Evolutionary conservation across 2,797 vertebrate genomes (phyloP).

Genomic region (Macropus fuliginosus): DNA sequence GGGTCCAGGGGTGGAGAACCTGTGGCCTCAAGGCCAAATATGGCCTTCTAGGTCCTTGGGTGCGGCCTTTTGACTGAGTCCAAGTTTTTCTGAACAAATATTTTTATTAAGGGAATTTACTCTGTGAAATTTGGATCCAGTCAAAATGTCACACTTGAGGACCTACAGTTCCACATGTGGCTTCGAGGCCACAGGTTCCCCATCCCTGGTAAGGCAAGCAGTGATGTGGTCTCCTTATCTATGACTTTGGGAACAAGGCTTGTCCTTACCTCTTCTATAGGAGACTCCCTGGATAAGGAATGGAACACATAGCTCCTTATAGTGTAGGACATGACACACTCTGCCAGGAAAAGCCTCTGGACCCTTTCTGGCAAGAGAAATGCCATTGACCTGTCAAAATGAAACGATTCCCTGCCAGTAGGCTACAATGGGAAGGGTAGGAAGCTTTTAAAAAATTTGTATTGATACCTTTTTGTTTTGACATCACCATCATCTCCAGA

Average conservation of each 20-base stretch:
- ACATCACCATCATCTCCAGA: neutral
- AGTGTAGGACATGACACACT: neutral
- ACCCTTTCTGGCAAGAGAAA: neutral
- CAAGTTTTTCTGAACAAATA: too few species aligned
- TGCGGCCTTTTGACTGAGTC: too few species aligned
- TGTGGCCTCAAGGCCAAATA: too few species aligned
- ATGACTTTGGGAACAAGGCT: neutral
- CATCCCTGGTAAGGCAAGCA: neutral
- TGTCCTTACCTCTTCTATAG: neutral
- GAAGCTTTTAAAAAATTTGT: neutral
- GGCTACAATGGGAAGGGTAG: neutral
- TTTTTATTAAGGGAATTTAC: too few species aligned
- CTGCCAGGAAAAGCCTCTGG: neutral
- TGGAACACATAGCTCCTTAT: neutral
- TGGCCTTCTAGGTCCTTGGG: too few species aligned
- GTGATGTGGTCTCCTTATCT: neutral
- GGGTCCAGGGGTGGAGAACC: too few species aligned
- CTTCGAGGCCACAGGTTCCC: too few species aligned
- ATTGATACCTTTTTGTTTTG: neutral
- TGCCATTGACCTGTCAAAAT: neutral
- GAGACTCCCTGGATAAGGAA: neutral
- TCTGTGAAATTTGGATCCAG: too few species aligned
- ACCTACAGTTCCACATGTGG: too few species aligned
- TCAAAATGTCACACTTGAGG: too few species aligned
- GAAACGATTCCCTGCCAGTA: neutral